Conservation (phyloP, 2,797 vertebrate genomes). For the Falco concolor region DNA sequence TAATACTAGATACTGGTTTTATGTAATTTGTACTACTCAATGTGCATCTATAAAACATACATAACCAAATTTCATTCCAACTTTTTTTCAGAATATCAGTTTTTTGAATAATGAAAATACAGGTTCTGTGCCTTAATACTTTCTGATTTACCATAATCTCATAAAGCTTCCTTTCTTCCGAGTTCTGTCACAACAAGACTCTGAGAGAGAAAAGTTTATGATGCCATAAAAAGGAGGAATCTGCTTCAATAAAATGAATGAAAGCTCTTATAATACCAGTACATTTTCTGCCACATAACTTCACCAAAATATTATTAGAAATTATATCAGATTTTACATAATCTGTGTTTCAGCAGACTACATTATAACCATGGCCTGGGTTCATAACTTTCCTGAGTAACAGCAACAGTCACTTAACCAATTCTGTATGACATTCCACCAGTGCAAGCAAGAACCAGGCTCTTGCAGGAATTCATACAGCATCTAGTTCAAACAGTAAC, state of each 20-base stretch:
- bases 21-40: background rate
- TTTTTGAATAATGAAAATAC: constrained; percentile 1
- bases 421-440: background rate
- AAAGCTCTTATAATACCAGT: background rate
- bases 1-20: background rate
- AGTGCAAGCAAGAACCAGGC: background rate
- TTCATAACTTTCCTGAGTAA: background rate
- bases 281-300: background rate
- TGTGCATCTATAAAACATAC: background rate
- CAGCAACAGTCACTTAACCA: background rate
- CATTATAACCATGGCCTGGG: background rate
- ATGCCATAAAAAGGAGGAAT: background rate
- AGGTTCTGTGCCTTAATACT: background rate
- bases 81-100: background rate
- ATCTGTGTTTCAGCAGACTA: background rate
- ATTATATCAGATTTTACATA: background rate
- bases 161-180: background rate
- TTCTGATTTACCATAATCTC: background rate
- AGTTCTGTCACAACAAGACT: background rate
- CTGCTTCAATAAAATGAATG: background rate
- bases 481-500: background rate
- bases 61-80: background rate
- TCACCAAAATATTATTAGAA: background rate
- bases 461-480: background rate
- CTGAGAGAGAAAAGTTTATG: background rate